Percentiles rank a stretch among this genome's conserved stretches.
phyloP scores from a whole-genome alignment of 2,797 vertebrate genomes.

The Erethizon dorsatum region DNA sequence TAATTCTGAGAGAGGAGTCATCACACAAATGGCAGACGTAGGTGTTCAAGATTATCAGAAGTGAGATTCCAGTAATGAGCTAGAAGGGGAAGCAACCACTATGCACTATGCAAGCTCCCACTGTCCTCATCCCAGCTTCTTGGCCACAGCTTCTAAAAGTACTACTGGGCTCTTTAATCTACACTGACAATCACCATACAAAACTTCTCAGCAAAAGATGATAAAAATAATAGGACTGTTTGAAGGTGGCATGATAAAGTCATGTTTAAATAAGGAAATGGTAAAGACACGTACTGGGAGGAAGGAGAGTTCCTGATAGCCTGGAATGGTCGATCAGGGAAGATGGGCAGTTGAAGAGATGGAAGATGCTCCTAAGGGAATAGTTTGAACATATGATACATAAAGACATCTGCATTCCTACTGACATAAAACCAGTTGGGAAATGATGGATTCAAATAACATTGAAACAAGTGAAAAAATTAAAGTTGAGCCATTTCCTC shows the following conservation, averaged over 20 bases:
- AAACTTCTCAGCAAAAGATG: neutral
- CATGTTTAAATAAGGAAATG: neutral
- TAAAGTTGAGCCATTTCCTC: neutral
- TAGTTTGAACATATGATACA: neutral
- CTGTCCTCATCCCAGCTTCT: no score
- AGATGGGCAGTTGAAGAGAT: neutral
- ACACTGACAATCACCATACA: neutral
- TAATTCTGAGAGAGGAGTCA: neutral
- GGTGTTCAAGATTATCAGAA: neutral
- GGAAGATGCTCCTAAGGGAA: neutral
- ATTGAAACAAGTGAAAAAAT: neutral
- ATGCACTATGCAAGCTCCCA: neutral
- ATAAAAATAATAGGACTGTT: neutral
- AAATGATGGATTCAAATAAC: neutral
- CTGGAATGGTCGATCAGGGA: neutral
- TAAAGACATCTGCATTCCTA: neutral
- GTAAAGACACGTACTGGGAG: neutral
- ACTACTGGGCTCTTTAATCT: neutral
- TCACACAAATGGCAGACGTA: accelerated
- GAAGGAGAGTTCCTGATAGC: neutral
- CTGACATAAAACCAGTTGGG: neutral
- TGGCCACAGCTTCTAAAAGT: neutral
- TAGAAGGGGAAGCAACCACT: neutral
- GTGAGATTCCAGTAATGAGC: neutral
- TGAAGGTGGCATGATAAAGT: neutral